These are phyloP conservation scores for Malurus alboscapulatus DNA, from an alignment of 2,113 vertebrate genomes.

Conservation along the genomic window DNA sequence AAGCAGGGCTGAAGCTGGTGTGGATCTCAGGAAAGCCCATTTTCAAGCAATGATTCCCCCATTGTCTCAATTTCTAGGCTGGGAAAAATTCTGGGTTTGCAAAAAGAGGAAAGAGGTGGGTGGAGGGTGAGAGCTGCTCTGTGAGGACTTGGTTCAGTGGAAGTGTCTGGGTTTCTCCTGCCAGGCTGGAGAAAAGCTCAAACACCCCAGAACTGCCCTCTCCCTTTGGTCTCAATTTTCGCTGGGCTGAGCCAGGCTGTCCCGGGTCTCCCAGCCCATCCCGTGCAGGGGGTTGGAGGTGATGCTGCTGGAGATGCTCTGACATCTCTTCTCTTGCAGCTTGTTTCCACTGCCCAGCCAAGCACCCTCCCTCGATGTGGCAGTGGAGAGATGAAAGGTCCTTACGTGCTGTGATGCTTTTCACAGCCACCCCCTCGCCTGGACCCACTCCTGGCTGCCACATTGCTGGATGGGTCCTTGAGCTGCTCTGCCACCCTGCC, in stretches of 20 bases:
- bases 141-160: too few relatives aligned
- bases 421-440: fast-evolving
- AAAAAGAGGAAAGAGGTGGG: background rate
- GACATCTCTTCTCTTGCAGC: background rate
- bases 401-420: fast-evolving
- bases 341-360: background rate
- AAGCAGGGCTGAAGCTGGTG: background rate
- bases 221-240: fast-evolving
- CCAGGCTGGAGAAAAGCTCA: background rate
- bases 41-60: background rate
- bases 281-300: fast-evolving
- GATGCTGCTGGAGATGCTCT: background rate
- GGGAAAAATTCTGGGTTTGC: background rate
- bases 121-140: background rate
- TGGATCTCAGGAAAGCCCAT: background rate
- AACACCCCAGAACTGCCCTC: fast-evolving
- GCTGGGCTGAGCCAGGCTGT: background rate
- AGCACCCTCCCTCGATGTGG: background rate
- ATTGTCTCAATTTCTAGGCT: background rate
- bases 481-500: background rate
- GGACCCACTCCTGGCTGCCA: background rate
- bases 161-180: background rate
- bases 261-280: fast-evolving
- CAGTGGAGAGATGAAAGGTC: background rate
- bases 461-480: fast-evolving